Conservation (phyloP, 2,888 invertebrate species). For the Dryadula phaetusa region DNA sequence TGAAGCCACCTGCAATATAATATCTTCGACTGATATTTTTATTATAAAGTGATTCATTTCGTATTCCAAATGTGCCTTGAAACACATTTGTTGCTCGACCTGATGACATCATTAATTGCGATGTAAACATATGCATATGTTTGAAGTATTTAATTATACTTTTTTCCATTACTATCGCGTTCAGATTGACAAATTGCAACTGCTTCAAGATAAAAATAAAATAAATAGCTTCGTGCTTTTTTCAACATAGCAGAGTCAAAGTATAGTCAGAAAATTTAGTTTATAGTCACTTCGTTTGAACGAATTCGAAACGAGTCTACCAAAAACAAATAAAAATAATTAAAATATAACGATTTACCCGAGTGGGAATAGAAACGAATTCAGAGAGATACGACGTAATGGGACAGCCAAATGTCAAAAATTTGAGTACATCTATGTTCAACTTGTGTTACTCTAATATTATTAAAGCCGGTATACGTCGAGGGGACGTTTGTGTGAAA, state of each 20-base stretch:
- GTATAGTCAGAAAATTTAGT: too few relatives aligned
- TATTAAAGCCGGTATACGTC: slow-evolving; percentile 44
- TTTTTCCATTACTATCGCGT: not conserved
- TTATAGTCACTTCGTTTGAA: too few relatives aligned
- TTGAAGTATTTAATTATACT: not conserved
- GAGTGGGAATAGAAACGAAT: too few relatives aligned
- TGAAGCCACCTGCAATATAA: not conserved
- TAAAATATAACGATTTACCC: too few relatives aligned
- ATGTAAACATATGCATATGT: slow-evolving; percentile 10
- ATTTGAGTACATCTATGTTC: slow-evolving; percentile 33
- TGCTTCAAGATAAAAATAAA: slow-evolving; percentile 8
- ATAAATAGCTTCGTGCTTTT: too few relatives aligned
- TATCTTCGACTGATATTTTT: slow-evolving; percentile 2
- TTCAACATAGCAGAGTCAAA: too few relatives aligned
- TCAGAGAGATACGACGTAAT: too few relatives aligned
- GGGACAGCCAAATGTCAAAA: too few relatives aligned
- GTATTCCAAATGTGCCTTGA: slow-evolving; percentile 5
- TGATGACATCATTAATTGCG: slow-evolving; percentile 15
- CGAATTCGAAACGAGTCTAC: too few relatives aligned
- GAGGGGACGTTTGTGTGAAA: slow-evolving; percentile 43
- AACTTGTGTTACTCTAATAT: slow-evolving; percentile 45
- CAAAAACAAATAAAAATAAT: too few relatives aligned
- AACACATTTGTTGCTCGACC: not conserved
- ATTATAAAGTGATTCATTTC: slow-evolving; percentile 15
- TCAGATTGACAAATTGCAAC: not conserved